These are phyloP conservation scores for Macroramphosus scolopax DNA, from an alignment of 2,797 vertebrate genomes.

Conservation along the genomic window DNA sequence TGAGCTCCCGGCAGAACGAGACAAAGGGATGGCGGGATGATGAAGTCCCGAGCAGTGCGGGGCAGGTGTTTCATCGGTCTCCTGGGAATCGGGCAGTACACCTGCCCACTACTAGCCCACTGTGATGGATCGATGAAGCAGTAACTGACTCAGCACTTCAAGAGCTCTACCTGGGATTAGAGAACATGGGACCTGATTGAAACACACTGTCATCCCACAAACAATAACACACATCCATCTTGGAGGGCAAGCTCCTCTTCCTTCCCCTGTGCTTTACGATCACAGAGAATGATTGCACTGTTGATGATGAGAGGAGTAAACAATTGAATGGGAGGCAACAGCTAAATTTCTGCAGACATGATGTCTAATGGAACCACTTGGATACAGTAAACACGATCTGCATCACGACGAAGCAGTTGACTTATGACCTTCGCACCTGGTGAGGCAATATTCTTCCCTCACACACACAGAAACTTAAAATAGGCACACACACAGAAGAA, in stretches of 20 bases:
- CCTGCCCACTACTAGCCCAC: slow-evolving; percentile 81
- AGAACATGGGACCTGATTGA: slow-evolving; percentile 87
- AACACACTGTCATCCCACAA: slow-evolving; percentile 88
- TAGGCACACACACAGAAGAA: background rate
- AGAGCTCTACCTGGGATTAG: slow-evolving; percentile 83
- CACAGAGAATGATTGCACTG: slow-evolving; percentile 69
- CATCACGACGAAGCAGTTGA: slow-evolving; percentile 58
- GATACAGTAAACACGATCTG: slow-evolving; percentile 67
- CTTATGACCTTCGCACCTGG: slow-evolving; percentile 57
- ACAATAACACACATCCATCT: slow-evolving; percentile 89
- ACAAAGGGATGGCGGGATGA: slow-evolving; percentile 76
- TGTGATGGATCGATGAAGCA: slow-evolving; percentile 84
- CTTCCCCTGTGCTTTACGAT: slow-evolving; percentile 63
- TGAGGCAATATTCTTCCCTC: slow-evolving; percentile 32
- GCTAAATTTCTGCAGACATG: slow-evolving; percentile 61
- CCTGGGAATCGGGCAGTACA: slow-evolving; percentile 75
- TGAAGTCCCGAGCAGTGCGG: slow-evolving; percentile 70
- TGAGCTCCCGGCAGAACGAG: slow-evolving; percentile 71
- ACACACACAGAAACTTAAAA: too few species aligned
- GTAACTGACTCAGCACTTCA: slow-evolving; percentile 86
- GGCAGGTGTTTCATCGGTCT: slow-evolving; percentile 84
- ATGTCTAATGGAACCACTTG: slow-evolving; percentile 67
- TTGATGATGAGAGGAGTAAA: slow-evolving; percentile 66
- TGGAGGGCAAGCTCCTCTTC: slow-evolving; percentile 53
- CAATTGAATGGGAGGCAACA: slow-evolving; percentile 49